A percentile compares a stretch with the other conserved stretches of the same genome.
Evolutionary conservation across 2,113 vertebrate species (phyloP).

Genomic region (Dromiciops gliroides): DNA sequence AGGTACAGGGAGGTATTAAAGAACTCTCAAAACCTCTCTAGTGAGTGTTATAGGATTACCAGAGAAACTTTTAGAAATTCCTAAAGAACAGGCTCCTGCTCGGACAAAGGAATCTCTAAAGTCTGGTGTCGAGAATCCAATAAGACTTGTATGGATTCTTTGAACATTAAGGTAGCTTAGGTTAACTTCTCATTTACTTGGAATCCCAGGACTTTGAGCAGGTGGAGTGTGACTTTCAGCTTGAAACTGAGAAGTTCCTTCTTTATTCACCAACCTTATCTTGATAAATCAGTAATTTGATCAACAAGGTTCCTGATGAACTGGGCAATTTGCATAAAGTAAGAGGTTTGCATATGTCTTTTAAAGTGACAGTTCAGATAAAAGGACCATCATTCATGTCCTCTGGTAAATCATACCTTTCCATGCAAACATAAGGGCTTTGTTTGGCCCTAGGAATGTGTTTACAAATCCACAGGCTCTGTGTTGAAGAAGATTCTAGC

Average conservation of each 20-base stretch:
- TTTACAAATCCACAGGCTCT: constrained; percentile 45
- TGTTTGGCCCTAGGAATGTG: constrained; percentile 49
- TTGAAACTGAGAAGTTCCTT: constrained; percentile 72
- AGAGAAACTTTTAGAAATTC: constrained; percentile 51
- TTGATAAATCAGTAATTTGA: constrained; percentile 72
- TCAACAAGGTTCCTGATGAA: constrained; percentile 71
- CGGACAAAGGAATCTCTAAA: constrained; percentile 65
- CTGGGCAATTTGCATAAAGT: constrained; percentile 44
- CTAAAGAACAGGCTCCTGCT: constrained; percentile 46
- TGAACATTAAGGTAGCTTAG: constrained; percentile 60
- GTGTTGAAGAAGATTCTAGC: constrained; percentile 18
- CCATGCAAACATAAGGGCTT: constrained; percentile 69
- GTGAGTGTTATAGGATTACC: constrained; percentile 32
- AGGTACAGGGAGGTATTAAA: not conserved
- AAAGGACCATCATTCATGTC: constrained; percentile 49
- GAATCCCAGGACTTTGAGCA: constrained; percentile 61
- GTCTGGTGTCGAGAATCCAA: constrained; percentile 54
- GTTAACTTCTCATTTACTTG: constrained; percentile 66
- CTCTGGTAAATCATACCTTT: constrained; percentile 62
- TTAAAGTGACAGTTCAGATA: constrained; percentile 64
- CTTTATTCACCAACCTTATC: constrained; percentile 70
- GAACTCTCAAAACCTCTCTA: not conserved
- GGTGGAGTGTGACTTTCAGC: constrained; percentile 69
- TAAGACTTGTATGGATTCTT: constrained; percentile 30
- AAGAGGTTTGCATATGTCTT: constrained; percentile 71